Base-by-base conservation (phyloP, 2,888 invertebrate genomes). In the Eustalomyia histrio region DNA sequence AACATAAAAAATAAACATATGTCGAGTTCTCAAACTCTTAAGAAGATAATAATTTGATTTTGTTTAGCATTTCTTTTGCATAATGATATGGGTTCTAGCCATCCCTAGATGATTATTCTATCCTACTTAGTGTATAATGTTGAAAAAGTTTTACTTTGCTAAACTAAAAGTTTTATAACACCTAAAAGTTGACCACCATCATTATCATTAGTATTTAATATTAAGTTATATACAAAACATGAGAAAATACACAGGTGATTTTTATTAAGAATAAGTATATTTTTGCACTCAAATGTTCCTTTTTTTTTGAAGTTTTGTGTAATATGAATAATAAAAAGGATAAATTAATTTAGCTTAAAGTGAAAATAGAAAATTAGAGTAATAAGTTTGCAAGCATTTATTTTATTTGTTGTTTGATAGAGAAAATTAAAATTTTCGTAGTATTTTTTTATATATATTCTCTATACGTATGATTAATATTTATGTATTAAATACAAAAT, bases 241-340 rank as follows among this genome's bases (percentile, higher is more conserved):
- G 80, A 52, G 80, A 80, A 80, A 58, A 80, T 65, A 29, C 57
- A 47, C 80, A 80, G 80, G 80, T 80, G 80, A 69, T 69, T 68
- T 73, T 43, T 17, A 64, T 60, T 53, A 61, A 21, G 29, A 24
- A 52, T 52, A 50, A 47, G 17, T 63, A 72, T 65, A 47, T 18
- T 47, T 47, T 12, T 4, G 1, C 6, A 14, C n/a, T 12, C 1
- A 39, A 12, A 12, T 14, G 10, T 14, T 16, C 16, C 24, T 10
- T 63, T 63, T 29, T 10, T 68, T 55, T 9, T 9, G n/a, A 16
- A 52, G n/a, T 47, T 60, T 58, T 50, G 9, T 12, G 18, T 4
- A 29, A 33, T 47, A 53, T 21, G 24, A 39, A 79, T 61, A n/a
- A 53, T 47, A 39, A 55, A 29, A 9, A 50, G 8, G 21, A 43